These are phyloP conservation scores for Fragum sueziense DNA, from an alignment of 2,888 invertebrate species.

Conservation along the genomic window DNA sequence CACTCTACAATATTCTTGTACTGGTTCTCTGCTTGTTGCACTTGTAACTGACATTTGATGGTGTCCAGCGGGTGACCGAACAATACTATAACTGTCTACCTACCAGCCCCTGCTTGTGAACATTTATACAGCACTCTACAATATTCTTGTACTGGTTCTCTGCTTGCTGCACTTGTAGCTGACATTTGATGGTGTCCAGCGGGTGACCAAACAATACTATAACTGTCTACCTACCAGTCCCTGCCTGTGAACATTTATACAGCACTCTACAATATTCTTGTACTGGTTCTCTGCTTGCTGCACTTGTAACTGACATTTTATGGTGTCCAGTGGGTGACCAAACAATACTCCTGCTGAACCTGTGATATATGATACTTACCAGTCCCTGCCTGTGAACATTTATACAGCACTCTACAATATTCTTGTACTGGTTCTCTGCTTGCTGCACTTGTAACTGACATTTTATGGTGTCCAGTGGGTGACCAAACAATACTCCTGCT, in stretches of 20 bases:
- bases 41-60: conserved; percentile 80
- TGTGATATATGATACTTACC: too few species aligned
- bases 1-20: conserved; percentile 84
- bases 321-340: conserved; percentile 83
- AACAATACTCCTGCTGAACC: too few species aligned
- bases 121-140: conserved; percentile 83
- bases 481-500: conserved; percentile 82
- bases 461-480: conserved; percentile 83
- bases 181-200: conserved; percentile 82
- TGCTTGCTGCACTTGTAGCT: conserved; percentile 71
- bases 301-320: conserved; percentile 80
- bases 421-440: conserved; percentile 79
- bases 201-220: conserved; percentile 83
- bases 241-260: conserved; percentile 83
- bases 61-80: conserved; percentile 83
- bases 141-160: conserved; percentile 82
- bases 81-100: conserved; percentile 79
- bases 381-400: conserved; percentile 84
- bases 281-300: conserved; percentile 73
- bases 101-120: conserved; percentile 84
- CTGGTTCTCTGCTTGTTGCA: conserved; percentile 67
- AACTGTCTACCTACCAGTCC: conserved; percentile 84
- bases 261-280: conserved; percentile 84
- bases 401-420: conserved; percentile 84
- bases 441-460: conserved; percentile 74